Evolutionary conservation across 1,140 invertebrate species (phyloP), one percentile per base, ranked within the genome.

Genomic region (Rhynchophorus ferrugineus): DNA sequence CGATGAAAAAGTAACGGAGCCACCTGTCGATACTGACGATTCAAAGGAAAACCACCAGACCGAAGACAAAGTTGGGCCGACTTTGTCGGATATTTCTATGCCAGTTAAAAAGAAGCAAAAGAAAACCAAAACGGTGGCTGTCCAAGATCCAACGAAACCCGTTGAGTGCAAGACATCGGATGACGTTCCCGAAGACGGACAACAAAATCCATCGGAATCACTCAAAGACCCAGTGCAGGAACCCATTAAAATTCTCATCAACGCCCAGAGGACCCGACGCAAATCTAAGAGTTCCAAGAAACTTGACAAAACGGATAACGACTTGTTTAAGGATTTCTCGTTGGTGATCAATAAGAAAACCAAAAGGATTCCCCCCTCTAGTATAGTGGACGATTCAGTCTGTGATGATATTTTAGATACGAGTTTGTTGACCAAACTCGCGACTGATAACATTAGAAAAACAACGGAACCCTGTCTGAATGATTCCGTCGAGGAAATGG

Each of bases 291-390:
- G 49, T 44, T 56, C 54, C 13, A 60, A 54, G 29, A 60, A 57
- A 41, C 49, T 54, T 13, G 54, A 52, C 8, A 54, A 53, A 22
- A 29, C 48, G 18, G 46, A 56, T 14, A 56, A 56, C 21, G 54
- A 60, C 29, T 18, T 60, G 22, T 60, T 54, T 43, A 46, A 56
- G 48, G 50, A 60, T 37, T 60, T 60, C 37, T 21, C 58, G 13
- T 50, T 60, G 47, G 58, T 60, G n/a, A 60, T 60, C 11, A 56
- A 56, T 36, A 60, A 56, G 44, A 60, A 60, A 44, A 47, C 49
- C 6, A 57, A 60, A 38, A 16, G 57, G 36, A 44, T 46, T 24
- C 44, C 51, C 29, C 56, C 56, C n/a, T 36, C 45, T 13, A 48
- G 21, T 36, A 54, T 54, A 33, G 52, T 54, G 11, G 52, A 54